A percentile compares a stretch with the other conserved stretches of the same genome.
phyloP scores from a whole-genome alignment of 2,888 invertebrate species.

The Pristionchus fissidentatus region DNA sequence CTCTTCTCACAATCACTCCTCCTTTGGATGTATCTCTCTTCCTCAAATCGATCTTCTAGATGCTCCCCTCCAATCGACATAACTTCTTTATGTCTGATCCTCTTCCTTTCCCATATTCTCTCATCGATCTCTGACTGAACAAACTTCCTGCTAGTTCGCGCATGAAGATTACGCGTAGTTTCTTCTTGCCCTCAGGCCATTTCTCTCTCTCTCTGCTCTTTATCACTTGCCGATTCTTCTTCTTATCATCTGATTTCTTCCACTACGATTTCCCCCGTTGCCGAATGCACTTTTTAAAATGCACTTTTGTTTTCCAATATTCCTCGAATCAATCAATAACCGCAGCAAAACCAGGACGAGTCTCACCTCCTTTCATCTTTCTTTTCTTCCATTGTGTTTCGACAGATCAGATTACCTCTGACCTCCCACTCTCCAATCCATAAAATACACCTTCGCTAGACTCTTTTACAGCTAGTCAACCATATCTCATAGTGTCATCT shows the following conservation, averaged over 20 bases:
- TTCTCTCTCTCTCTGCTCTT: constrained; percentile 26
- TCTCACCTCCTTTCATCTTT: not conserved
- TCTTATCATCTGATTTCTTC: constrained; percentile 10
- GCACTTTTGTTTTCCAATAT: no score
- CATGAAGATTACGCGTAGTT: constrained; percentile 35
- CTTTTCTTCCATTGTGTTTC: constrained; percentile 10
- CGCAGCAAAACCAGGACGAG: not conserved
- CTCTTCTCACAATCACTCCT: constrained; percentile 16
- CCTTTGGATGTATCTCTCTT: constrained; percentile 1
- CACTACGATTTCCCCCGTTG: not conserved
- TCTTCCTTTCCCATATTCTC: not conserved
- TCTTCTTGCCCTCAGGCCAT: constrained; percentile 32
- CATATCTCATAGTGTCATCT: constrained; percentile 18
- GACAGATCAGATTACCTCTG: constrained; percentile 35
- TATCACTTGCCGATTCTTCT: not conserved
- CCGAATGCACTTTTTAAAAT: not conserved
- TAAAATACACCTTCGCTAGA: constrained; percentile 4
- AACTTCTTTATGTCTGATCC: constrained; percentile 5
- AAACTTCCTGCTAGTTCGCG: constrained; percentile 24
- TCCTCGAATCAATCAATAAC: not conserved
- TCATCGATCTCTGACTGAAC: constrained; percentile 4
- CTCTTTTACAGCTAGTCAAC: constrained; percentile 39
- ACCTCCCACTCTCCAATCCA: constrained; percentile 33
- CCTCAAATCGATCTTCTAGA: constrained; percentile 4
- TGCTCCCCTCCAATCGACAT: not conserved